Percentiles rank a stretch among this genome's conserved stretches.
Conservation (phyloP, 1,140 invertebrate genomes). For the Artemia franciscana region DNA sequence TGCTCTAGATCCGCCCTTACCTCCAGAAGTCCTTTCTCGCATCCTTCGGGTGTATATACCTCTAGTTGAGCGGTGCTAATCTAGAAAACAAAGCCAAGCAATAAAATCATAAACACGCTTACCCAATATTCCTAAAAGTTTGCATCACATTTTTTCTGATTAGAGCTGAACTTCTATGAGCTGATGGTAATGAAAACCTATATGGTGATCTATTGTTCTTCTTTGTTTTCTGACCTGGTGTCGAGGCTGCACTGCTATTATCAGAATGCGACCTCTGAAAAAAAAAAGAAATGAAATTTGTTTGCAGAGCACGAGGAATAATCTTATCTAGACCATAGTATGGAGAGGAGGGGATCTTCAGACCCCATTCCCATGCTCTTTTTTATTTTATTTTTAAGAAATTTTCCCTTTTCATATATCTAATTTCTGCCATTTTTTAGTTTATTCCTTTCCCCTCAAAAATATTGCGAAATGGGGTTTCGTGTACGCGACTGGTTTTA, state of each 20-base stretch:
- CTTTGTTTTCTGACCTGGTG: not conserved
- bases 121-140: slow-evolving; percentile 82
- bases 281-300: too few relatives aligned
- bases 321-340: too few relatives aligned
- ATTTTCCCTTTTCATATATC: too few relatives aligned
- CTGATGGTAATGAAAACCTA: slow-evolving; percentile 2
- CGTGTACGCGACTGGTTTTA: too few relatives aligned
- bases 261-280: not conserved
- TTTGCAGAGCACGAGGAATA: too few relatives aligned
- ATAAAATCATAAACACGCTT: slow-evolving; percentile 17
- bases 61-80: not conserved
- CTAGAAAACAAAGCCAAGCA: not conserved
- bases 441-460: too few relatives aligned
- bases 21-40: not conserved
- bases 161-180: slow-evolving; percentile 28
- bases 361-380: too few relatives aligned
- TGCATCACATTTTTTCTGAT: slow-evolving; percentile 77
- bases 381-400: too few relatives aligned
- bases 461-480: too few relatives aligned
- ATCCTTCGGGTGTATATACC: not conserved
- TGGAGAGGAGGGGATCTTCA: too few relatives aligned
- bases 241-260: slow-evolving; percentile 1
- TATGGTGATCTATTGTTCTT: slow-evolving; percentile 7
- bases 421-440: too few relatives aligned
- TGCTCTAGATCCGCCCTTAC: not conserved